Conservation (phyloP, 1,140 invertebrate species). For the Hycleus cichorii region DNA sequence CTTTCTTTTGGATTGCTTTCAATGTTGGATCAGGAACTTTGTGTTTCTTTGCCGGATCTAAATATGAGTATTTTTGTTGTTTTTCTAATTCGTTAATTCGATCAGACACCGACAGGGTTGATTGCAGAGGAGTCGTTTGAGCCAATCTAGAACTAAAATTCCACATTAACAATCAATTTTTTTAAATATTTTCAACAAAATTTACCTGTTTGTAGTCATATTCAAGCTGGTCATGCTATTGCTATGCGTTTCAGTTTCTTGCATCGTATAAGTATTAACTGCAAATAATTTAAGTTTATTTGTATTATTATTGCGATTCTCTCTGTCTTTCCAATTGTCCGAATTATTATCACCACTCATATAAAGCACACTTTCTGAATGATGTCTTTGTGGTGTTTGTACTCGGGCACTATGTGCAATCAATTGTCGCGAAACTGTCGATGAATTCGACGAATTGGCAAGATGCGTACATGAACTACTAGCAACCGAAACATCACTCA, state of each 20-base stretch:
- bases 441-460: slow-evolving; percentile 25
- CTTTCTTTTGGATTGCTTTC: slow-evolving; percentile 83
- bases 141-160: slow-evolving; percentile 23
- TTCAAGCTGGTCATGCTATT: slow-evolving; percentile 4
- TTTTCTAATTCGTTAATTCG: slow-evolving; percentile 66
- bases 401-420: slow-evolving; percentile 75
- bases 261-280: slow-evolving; percentile 53
- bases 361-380: slow-evolving; percentile 72
- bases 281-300: slow-evolving; percentile 48
- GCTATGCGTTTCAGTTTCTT: slow-evolving; percentile 34
- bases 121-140: slow-evolving; percentile 30
- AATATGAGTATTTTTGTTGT: slow-evolving; percentile 58
- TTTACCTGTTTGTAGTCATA: slow-evolving; percentile 27
- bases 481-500: slow-evolving; percentile 66
- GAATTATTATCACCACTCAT: slow-evolving; percentile 42
- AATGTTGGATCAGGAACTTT: slow-evolving; percentile 67
- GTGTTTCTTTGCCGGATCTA: slow-evolving; percentile 70
- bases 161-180: neutral
- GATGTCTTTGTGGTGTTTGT: slow-evolving; percentile 70
- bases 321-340: slow-evolving; percentile 32
- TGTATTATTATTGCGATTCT: slow-evolving; percentile 39
- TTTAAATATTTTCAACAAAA: too few relatives aligned
- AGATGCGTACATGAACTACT: slow-evolving; percentile 42
- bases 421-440: slow-evolving; percentile 47
- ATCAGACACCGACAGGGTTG: slow-evolving; percentile 62